Percentiles rank a stretch among this genome's conserved stretches.
phyloP scores from a whole-genome alignment of 2,888 invertebrate genomes.

The Apantesis nais region DNA sequence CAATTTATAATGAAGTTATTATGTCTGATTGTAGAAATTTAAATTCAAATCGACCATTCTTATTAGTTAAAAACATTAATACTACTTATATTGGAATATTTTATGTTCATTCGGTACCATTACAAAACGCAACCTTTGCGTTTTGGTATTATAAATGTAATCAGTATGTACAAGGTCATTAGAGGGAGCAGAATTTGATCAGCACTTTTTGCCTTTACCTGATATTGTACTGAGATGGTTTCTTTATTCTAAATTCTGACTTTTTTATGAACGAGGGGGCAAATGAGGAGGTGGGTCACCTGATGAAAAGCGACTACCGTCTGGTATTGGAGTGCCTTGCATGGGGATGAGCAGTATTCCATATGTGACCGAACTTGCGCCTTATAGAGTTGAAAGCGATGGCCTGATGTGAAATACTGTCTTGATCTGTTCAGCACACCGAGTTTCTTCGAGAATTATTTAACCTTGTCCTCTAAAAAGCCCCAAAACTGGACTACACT shows the following conservation, averaged over 20 bases:
- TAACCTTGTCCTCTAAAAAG: too few species aligned
- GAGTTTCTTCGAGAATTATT: too few species aligned
- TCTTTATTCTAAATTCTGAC: neutral
- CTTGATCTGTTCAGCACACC: too few species aligned
- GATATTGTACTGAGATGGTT: neutral
- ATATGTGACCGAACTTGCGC: too few species aligned
- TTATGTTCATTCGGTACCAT: neutral
- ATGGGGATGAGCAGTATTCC: too few species aligned
- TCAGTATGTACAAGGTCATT: neutral
- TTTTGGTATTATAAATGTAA: neutral
- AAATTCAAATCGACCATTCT: constrained; percentile 35
- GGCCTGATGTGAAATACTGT: too few species aligned
- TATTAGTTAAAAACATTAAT: constrained; percentile 1
- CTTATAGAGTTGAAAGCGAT: too few species aligned
- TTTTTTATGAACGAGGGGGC: too few species aligned
- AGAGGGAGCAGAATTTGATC: neutral
- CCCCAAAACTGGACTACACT: too few species aligned
- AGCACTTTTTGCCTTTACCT: neutral
- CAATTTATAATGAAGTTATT: constrained; percentile 46
- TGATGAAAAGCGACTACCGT: too few species aligned
- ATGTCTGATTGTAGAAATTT: constrained; percentile 36
- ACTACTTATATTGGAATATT: neutral
- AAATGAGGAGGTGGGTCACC: too few species aligned
- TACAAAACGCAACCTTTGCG: neutral
- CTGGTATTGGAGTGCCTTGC: too few species aligned